phyloP scores from a whole-genome alignment of 2,888 invertebrate genomes.

The Mamestra brassicae region DNA sequence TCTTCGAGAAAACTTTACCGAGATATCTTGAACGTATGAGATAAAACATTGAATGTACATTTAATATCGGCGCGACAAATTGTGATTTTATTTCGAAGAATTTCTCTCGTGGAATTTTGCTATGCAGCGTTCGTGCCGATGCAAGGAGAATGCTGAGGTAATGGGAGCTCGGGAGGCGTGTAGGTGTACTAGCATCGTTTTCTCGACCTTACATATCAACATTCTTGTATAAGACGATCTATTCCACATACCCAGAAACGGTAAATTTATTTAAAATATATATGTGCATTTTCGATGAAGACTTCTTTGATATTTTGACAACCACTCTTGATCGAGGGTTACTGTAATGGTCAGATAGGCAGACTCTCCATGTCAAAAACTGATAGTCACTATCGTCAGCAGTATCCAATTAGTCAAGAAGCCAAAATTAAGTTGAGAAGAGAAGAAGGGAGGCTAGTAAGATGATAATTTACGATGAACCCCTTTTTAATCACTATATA shows the following conservation, averaged over 20 bases:
- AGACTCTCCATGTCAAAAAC: not conserved
- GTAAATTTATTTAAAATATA: not conserved
- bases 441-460: too few species aligned
- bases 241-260: not conserved
- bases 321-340: too few species aligned
- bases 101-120: slow-evolving; percentile 26
- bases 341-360: not conserved
- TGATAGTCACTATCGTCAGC: too few species aligned
- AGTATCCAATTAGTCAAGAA: too few species aligned
- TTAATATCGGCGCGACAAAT: slow-evolving; percentile 13
- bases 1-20: slow-evolving; percentile 49
- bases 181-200: not conserved
- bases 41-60: slow-evolving; percentile 40
- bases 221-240: slow-evolving; percentile 12
- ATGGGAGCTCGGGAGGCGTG: not conserved
- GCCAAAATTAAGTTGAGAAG: not conserved
- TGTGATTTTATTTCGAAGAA: slow-evolving; percentile 38
- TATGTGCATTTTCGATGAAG: not conserved
- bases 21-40: slow-evolving; percentile 33
- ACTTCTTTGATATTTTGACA: not conserved
- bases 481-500: not conserved
- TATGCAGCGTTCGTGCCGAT: slow-evolving; percentile 12
- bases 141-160: slow-evolving; percentile 1
- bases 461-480: not conserved
- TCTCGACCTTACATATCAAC: slow-evolving; percentile 8